Base-by-base conservation (phyloP, 2,797 vertebrate species). In the Sphenodon punctatus region DNA sequence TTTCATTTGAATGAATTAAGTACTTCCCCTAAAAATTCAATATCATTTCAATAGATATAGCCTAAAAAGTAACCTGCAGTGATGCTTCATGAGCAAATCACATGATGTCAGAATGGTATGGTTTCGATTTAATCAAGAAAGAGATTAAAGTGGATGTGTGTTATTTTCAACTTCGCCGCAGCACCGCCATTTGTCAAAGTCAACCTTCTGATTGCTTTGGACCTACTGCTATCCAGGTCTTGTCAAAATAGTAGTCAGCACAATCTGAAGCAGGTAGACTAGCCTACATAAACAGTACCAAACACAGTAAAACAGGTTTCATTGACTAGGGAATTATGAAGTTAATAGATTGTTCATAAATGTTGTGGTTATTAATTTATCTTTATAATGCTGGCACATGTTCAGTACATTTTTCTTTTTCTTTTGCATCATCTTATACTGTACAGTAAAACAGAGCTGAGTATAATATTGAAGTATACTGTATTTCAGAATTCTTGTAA, bases 81-180 rank as follows among this genome's bases (percentile, higher is more conserved):
- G 94, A 95, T 97, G 95, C 97, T 97, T 97, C 95, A 95, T 97
- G 97, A 97, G 96, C 95, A 97, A 97, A 97, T 97, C 96, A 96
- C 96, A 95, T 96, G 93, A 97, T 97, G 97, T 98, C 98, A 98
- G 96, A 97, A 97, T 97, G 96, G 96, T 96, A 96, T 96, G 97
- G 97, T 97, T 97, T 97, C 97, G 97, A 97, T 98, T 98, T 98
- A 98, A 99, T 99, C 98, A 98, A 98, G 97, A 98, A 97, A 97
- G 97, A 98, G 97, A 98, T 98, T 98, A 98, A 98, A 98, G 97
- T 98, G 97, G 97, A 98, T 98, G 97, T 98, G 97, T 98, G 98
- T 98, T 98, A 98, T 98, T 98, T 98, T 98, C 97, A 98, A 98
- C 97, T 98, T 97, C 95, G 91, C 97, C 94, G 94, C 97, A 96